Evolutionary conservation across 2,888 invertebrate species (phyloP), one percentile per base, ranked within the genome.

Genomic region (Seira sanloemensis): DNA sequence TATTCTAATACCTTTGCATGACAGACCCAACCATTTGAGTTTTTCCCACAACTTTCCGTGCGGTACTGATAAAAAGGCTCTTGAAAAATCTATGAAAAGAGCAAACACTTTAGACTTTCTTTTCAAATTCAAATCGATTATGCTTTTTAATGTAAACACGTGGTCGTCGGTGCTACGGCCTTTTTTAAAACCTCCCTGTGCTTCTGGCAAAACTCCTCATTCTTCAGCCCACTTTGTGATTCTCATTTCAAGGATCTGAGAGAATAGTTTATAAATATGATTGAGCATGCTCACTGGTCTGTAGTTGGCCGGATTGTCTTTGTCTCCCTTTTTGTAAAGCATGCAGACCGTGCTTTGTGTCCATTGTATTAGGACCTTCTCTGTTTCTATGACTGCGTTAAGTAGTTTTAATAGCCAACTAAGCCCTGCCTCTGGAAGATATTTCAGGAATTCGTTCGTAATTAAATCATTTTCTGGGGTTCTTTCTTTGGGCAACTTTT

Each of bases 61-160:
- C 0, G 54, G 54, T 1, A 86, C 26, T 1, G 77, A 77, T 2
- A 68, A 67, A 23, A 86, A 86, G 0, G 83, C 86, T 65, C 78
- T 77, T n/a, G 74, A 79, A 58, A 90, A 89, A 54, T 90, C 90
- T 16, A 90, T 75, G 79, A 90, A 90, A 0, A 88, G 7, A 65
- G 83, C 83, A 72, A 78, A 89, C 2, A 89, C 23, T 72, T 79
- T 86, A 0, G 84, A 83, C 27, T 79, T 81, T 12, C 37, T 71
- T 54, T 74, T 85, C 1, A 78, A 18, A 4, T 79, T 79, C 1
- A 83, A 1, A 4, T 83, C 65, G 2, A 89, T 84, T 50, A 76
- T 78, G 0, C 87, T 37, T 2, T 84, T 76, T 7, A 90, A 65
- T 1, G 81, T 80, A 27, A 90, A 90, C n/a, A 89, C 85, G 67